These are phyloP conservation scores for Ptychodera flava DNA, from an alignment of 35 echinoderm and acorn worm species.

Conservation along the genomic window DNA sequence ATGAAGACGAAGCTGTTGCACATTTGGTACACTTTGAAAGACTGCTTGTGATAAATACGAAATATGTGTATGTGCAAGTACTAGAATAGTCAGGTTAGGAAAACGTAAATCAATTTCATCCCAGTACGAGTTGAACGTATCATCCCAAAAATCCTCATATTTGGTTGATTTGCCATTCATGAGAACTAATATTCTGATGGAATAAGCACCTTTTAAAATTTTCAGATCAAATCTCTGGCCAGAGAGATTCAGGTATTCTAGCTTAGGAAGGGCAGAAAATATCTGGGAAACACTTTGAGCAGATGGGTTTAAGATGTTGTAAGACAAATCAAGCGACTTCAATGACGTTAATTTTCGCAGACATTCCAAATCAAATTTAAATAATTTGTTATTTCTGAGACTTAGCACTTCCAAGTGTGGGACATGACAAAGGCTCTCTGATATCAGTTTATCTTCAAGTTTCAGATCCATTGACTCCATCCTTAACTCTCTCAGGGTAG, in stretches of 20 bases:
- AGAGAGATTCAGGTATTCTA: neutral
- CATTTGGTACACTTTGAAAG: neutral
- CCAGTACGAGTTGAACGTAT: neutral
- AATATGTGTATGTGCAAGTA: neutral
- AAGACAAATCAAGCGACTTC: neutral
- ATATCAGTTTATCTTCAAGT: neutral
- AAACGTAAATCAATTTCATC: neutral
- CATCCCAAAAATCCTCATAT: neutral
- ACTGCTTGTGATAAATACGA: neutral
- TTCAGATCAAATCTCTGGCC: neutral
- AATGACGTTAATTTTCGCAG: neutral
- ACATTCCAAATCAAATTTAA: neutral
- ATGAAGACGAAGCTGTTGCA: neutral
- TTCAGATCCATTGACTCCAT: neutral
- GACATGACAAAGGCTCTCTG: neutral
- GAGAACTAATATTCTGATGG: neutral
- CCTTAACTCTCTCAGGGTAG: neutral
- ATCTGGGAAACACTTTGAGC: neutral
- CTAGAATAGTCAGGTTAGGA: neutral
- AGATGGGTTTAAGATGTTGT: neutral
- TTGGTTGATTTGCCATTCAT: neutral
- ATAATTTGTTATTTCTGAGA: neutral
- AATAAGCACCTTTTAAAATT: neutral
- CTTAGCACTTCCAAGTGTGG: neutral
- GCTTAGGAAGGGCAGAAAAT: neutral